Percentiles rank a stretch among this genome's conserved stretches.
Evolutionary conservation across 1,140 invertebrate species (phyloP).

Genomic region (Calephelis nemesis): DNA sequence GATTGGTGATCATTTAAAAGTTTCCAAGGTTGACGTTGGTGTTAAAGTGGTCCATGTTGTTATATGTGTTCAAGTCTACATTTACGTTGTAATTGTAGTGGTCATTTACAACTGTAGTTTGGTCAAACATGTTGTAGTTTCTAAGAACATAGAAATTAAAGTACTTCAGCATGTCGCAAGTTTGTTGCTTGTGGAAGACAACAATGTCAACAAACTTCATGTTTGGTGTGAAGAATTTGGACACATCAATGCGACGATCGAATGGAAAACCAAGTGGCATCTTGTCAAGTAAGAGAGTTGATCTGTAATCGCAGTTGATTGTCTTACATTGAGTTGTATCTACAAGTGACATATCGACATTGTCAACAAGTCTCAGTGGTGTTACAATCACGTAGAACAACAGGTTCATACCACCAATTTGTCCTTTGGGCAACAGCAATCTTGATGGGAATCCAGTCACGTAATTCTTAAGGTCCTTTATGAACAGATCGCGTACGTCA

Average conservation of each 20-base stretch:
- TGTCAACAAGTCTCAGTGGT: conserved; percentile 64
- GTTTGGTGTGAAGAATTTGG: conserved; percentile 78
- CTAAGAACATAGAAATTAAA: conserved; percentile 59
- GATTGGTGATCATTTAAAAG: conserved; percentile 26
- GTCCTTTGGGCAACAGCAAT: conserved; percentile 82
- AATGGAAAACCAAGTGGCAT: conserved; percentile 85
- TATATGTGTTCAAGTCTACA: conserved; percentile 43
- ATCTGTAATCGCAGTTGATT: conserved; percentile 53
- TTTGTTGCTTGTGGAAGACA: conserved; percentile 79
- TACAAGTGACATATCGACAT: conserved; percentile 48
- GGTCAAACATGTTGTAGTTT: conserved; percentile 52
- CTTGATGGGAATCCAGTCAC: conserved; percentile 82
- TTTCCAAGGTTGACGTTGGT: conserved; percentile 33
- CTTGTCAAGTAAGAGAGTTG: conserved; percentile 76
- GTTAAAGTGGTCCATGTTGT: background rate
- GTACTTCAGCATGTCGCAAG: conserved; percentile 61
- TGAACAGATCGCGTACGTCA: conserved; percentile 47
- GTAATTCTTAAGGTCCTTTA: conserved; percentile 59
- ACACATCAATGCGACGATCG: conserved; percentile 80
- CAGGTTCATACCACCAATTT: conserved; percentile 81
- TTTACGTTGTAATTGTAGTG: conserved; percentile 39
- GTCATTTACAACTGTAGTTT: conserved; percentile 27
- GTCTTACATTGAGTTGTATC: conserved; percentile 53
- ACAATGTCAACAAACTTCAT: conserved; percentile 81
- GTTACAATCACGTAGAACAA: conserved; percentile 81